A percentile compares a stretch with the other conserved stretches of the same genome.
These are phyloP conservation scores for Plectropomus leopardus DNA, from an alignment of 2,113 vertebrate genomes.

Conservation along the genomic window DNA sequence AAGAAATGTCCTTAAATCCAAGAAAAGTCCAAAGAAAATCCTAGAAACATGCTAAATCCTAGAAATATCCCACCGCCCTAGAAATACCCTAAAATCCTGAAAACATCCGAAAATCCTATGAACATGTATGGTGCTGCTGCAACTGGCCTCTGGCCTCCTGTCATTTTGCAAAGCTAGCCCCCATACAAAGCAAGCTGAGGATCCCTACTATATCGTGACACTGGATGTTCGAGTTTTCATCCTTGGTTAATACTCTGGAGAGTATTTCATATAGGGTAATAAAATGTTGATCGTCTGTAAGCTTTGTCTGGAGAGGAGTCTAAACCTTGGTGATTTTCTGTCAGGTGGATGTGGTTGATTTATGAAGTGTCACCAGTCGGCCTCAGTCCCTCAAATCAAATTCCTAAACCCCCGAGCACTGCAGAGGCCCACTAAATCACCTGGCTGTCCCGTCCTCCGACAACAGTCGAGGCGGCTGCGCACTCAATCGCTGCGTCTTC, in stretches of 20 bases:
- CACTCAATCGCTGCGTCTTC: neutral
- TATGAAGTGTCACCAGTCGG: constrained; percentile 50
- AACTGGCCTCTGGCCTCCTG: too few species aligned
- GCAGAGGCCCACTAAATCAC: constrained; percentile 49
- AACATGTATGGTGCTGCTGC: too few species aligned
- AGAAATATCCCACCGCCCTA: too few species aligned
- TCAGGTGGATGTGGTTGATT: constrained; percentile 44
- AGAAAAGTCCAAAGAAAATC: too few species aligned
- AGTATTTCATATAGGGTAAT: constrained; percentile 11
- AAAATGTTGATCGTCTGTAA: constrained; percentile 45
- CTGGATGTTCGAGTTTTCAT: neutral
- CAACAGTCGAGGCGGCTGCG: constrained; percentile 8
- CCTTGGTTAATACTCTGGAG: neutral
- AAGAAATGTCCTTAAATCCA: too few species aligned
- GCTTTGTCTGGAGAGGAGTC: constrained; percentile 38
- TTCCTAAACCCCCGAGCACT: constrained; percentile 20
- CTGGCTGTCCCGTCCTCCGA: constrained; percentile 17
- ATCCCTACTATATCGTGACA: too few species aligned
- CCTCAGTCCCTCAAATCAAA: constrained; percentile 40
- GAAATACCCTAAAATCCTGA: too few species aligned
- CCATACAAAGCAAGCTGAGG: too few species aligned
- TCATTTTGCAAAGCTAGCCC: too few species aligned
- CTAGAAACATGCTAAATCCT: too few species aligned
- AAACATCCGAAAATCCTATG: too few species aligned
- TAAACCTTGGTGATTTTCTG: constrained; percentile 47